Evolutionary conservation across 2,888 invertebrate genomes (phyloP), one percentile per base, ranked within the genome.

Genomic region (Mythimna impura): DNA sequence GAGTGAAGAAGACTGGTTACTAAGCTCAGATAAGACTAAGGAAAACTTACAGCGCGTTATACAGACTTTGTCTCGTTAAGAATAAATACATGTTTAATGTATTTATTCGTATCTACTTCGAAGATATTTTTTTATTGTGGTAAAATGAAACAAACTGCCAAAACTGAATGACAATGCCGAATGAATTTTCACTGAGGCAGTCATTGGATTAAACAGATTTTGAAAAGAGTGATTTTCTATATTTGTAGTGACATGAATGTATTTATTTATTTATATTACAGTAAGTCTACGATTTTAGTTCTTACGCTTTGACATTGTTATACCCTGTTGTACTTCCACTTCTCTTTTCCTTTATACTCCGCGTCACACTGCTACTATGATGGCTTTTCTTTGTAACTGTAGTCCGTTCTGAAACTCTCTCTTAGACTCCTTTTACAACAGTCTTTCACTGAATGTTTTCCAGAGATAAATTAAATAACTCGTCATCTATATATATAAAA

Each of bases 1-100:
- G 30, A 76, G 64, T 61, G 20, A 43, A 36, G 40, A 66, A 67
- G 58, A 58, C 71, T 75, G 67, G 43, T 57, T 63, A 69, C 69
- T 75, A 73, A 83, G 57, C 55, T 40, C 43, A 52, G 43, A 67
- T 76, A 70, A 67, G 75, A 54, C 50, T 64, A 74, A 67, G 12
- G 22, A 60, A 20, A 54, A 73, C 50, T 73, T 64, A 79, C 40
- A 60, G 25, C 36, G 43, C 55, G 30, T 50, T 58, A 40, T 22
- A 30, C 55, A 58, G 47, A 43, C 47, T 47, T 34, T 14, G 9
- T 62, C 43, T 71, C 52, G 34, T 64, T 40, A 55, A 43, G 64
- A 65, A 64, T 71, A 52, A 14, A 62, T 69, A 74, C 68, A 76
- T 69, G 47, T 50, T 40, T 74, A 61, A 69, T 68, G 30, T 69